Evolutionary conservation across 2,797 vertebrate species (phyloP), one percentile per base, ranked within the genome.

Genomic region (Amazona ochrocephala): DNA sequence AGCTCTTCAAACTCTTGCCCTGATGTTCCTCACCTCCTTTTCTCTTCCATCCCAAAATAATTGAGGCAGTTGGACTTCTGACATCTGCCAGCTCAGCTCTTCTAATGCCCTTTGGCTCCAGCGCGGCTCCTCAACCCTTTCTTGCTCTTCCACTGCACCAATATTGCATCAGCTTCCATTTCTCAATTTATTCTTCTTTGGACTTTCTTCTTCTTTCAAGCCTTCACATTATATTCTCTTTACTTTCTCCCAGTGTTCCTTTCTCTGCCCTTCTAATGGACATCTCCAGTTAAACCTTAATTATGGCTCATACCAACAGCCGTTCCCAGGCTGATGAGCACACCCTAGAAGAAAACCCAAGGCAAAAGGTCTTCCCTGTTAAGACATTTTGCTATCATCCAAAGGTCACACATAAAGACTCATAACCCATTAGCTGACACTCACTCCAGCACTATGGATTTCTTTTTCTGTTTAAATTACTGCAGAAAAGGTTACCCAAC

Each of bases 231-330:
- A 84, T 82, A 47, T 67, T 82, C 54, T 71, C 90, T 94, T 87
- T 60, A 66, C 73, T 87, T 93, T 70, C 74, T 86, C 51, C 37
- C 37, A 19, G 26, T 27, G 14, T 71, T 70, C 74, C 60, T 56
- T 42, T n/a, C 29, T 89, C 79, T 62, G 50, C 72, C 70, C 47
- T 94, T 71, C 91, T 88, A 91, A 86, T 62, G 54, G 89, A 85
- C 82, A 79, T n/a, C 73, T 60, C 87, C 82, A 90, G 81, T 91
- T 86, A 94, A 95, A 90, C 64, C 71, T 94, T 88, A 94, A 94
- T 91, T 90, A 84, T 27, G 42, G 62, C 89, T 86, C 24, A 0
- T 34, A 74, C 68, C 76, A 94, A 76, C 89, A 92, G 75, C 84
- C 82, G 30, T 84, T 90, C 86, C 90, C 73, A 87, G 67, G 60